Base-by-base conservation (phyloP, 1,140 invertebrate species). In the Anthonomus grandis region DNA sequence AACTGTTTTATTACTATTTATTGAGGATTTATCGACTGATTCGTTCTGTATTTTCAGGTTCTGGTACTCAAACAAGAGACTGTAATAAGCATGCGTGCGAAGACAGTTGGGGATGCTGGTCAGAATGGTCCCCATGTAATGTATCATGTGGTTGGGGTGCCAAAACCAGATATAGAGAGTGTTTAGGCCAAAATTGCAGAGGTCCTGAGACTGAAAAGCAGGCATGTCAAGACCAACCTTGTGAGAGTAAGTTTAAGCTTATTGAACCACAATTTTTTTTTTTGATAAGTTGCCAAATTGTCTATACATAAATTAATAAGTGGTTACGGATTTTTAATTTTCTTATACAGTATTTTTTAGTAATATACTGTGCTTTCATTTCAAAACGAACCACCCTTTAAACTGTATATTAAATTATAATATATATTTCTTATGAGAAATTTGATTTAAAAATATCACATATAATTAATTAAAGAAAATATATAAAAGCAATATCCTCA, bases 81-180 rank as follows among this genome's bases (percentile, higher is more conserved):
- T 95, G 91, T 67, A 88, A 90, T 64, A 79, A 78, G 0, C 81
- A 87, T 31, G 72, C 78, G 1, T 88, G 86, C 53, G 67, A 76
- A 56, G 67, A 75, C 9, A 81, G 85, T 64, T 91, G 89, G 86
- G 83, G 87, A 9, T 90, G 88, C 62, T 95, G 92, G 89, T 79
- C 83, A 10, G 83, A 90, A 51, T 89, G 91, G 91, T 81, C 87
- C 24, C 76, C 83, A 27, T 90, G 91, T 72, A 84, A 88, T 59
- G 81, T 83, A 4, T 79, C 85, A 34, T 88, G 91, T 67, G 88
- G 86, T 0, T 74, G 81, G 13, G 89, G 90, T 0, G 67, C 83
- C 4, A 76, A 79, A 9, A 73, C 75, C 13, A 72, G 86, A 10
- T 78, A 78, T 4, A 70, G 86, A 2, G 77, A 77, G 36, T 90